Evolutionary conservation across 2,888 invertebrate species (phyloP).

Genomic region (Dryadula phaetusa): DNA sequence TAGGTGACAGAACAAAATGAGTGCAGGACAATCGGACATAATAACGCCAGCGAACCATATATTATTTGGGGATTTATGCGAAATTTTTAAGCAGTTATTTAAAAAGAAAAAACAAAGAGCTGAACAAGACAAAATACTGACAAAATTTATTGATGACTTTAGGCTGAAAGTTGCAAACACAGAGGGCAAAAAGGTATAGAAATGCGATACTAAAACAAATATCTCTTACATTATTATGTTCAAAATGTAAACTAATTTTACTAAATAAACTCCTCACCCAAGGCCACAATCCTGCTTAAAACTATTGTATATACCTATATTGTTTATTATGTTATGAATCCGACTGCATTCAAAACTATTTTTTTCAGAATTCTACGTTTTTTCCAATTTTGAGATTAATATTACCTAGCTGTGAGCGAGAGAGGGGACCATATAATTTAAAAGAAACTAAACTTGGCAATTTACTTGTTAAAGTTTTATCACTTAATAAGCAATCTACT

Average conservation of each 20-base stretch:
- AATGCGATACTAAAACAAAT: neutral
- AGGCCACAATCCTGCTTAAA: no score
- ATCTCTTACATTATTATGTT: no score
- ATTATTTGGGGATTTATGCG: constrained; percentile 83
- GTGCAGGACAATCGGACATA: constrained; percentile 12
- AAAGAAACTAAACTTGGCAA: constrained; percentile 90
- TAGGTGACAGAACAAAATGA: constrained; percentile 33
- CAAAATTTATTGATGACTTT: constrained; percentile 77
- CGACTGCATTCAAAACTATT: constrained; percentile 4
- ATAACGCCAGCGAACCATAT: constrained; percentile 63
- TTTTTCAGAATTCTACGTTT: constrained; percentile 83
- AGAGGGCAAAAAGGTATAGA: constrained; percentile 67
- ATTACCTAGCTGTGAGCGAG: constrained; percentile 90
- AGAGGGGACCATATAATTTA: constrained; percentile 92
- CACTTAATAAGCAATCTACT: constrained; percentile 86
- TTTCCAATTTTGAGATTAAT: constrained; percentile 92
- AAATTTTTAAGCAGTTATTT: constrained; percentile 85
- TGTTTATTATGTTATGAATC: neutral
- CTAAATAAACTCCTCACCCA: no score
- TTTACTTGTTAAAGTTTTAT: constrained; percentile 89
- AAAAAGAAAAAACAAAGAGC: constrained; percentile 69
- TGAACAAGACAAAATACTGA: constrained; percentile 77
- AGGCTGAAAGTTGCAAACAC: constrained; percentile 63
- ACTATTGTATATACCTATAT: no score
- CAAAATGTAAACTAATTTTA: no score